Evolutionary conservation across 2,797 vertebrate genomes (phyloP).

Genomic region (Sebastes hubbsi): DNA sequence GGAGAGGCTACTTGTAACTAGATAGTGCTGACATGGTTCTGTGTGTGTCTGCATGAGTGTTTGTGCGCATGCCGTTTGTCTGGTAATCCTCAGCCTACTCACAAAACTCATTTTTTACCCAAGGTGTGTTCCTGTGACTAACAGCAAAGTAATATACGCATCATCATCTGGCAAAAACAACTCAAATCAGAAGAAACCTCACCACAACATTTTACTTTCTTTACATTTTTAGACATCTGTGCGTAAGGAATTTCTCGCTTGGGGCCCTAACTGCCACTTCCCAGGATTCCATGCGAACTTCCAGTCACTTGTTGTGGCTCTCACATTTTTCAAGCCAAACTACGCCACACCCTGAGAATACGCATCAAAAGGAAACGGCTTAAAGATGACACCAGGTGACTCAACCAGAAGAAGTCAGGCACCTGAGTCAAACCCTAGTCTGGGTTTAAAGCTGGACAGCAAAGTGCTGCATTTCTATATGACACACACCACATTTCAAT

Average conservation of each 20-base stretch:
- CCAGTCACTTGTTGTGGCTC: not conserved
- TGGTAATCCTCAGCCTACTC: conserved; percentile 16
- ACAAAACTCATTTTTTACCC: conserved; percentile 33
- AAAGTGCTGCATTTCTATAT: not conserved
- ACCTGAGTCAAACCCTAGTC: conserved; percentile 11
- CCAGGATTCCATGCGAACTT: not conserved
- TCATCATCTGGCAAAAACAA: conserved; percentile 17
- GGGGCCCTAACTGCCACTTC: conserved; percentile 43
- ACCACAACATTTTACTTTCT: not conserved
- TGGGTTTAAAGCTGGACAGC: not conserved
- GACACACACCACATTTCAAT: conserved; percentile 1
- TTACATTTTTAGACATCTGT: not conserved
- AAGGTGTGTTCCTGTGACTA: conserved; percentile 55
- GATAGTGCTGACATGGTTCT: not conserved
- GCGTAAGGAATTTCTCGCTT: not conserved
- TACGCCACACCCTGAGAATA: conserved; percentile 49
- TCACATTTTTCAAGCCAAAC: conserved; percentile 7
- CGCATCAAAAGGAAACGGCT: not conserved
- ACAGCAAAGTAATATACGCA: not conserved
- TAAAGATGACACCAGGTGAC: conserved; percentile 28
- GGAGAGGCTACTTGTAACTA: conserved; percentile 28
- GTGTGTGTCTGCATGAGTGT: not conserved
- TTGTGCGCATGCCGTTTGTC: conserved; percentile 1
- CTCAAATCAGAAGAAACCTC: not conserved
- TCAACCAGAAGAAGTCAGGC: conserved; percentile 20